phyloP scores from a whole-genome alignment of 2,888 invertebrate genomes.

The Lepidochitona cinerea region DNA sequence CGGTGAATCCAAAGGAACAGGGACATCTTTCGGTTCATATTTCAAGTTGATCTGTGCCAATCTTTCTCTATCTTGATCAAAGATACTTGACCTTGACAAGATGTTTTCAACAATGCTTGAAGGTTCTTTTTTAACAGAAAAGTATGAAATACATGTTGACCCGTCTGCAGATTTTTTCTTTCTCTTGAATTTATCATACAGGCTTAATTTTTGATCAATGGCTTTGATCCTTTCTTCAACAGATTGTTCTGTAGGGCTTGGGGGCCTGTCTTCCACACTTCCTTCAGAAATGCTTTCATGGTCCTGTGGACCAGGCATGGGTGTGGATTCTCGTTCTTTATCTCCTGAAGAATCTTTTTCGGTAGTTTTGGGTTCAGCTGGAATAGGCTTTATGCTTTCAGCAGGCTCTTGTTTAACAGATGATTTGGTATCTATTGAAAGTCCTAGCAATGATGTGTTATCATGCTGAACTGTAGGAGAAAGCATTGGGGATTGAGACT shows the following conservation, averaged over 20 bases:
- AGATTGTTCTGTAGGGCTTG: constrained; percentile 71
- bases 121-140: constrained; percentile 79
- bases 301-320: not conserved
- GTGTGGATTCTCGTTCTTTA: not conserved
- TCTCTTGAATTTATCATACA: constrained; percentile 67
- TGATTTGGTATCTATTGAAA: not conserved
- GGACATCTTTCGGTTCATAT: constrained; percentile 76
- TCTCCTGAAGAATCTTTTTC: not conserved
- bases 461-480: constrained; percentile 35
- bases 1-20: constrained; percentile 28
- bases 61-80: constrained; percentile 95
- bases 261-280: not conserved
- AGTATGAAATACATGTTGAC: not conserved
- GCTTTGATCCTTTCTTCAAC: constrained; percentile 93
- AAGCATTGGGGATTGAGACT: constrained; percentile 51
- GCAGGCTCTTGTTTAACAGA: not conserved
- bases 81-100: constrained; percentile 90
- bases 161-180: constrained; percentile 57
- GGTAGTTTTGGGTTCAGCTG: not conserved
- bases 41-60: constrained; percentile 86
- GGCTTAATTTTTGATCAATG: constrained; percentile 89
- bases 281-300: not conserved
- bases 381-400: not conserved
- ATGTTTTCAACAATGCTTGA: constrained; percentile 95
- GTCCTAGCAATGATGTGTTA: not conserved